Evolutionary conservation across 2,797 vertebrate species (phyloP).

Genomic region (Danio choprae): DNA sequence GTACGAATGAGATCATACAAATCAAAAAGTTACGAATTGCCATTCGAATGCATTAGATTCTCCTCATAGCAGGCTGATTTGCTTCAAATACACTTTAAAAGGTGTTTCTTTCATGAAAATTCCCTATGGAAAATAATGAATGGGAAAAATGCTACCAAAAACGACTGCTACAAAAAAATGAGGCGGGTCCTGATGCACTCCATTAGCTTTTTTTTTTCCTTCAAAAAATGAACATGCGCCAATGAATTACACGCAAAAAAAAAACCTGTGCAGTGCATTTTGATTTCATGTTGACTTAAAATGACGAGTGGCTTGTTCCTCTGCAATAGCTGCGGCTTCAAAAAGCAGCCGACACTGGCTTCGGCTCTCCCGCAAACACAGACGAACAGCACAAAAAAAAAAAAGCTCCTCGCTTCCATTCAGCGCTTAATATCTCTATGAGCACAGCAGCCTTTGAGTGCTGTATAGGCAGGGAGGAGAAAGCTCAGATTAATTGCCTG

Average conservation of each 20-base stretch:
- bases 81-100: too few species aligned
- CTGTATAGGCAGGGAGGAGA: constrained; percentile 54
- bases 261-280: not conserved
- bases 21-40: too few species aligned
- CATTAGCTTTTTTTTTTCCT: not conserved
- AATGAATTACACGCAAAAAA: not conserved
- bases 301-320: not conserved
- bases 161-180: too few species aligned
- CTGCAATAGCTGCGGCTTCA: constrained; percentile 1
- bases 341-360: not conserved
- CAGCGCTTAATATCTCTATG: constrained; percentile 41
- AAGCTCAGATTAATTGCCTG: constrained; percentile 74
- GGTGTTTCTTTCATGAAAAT: too few species aligned
- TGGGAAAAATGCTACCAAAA: too few species aligned
- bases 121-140: too few species aligned
- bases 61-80: too few species aligned
- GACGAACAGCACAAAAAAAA: constrained; percentile 3
- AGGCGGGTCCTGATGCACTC: too few species aligned
- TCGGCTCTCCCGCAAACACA: constrained; percentile 9
- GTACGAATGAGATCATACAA: too few species aligned
- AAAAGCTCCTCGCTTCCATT: constrained; percentile 15
- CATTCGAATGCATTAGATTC: too few species aligned
- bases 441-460: constrained; percentile 24
- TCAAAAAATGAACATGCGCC: not conserved
- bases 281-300: constrained; percentile 25